Percentiles rank a stretch among this genome's conserved stretches.
Conservation (phyloP, 2,797 vertebrate genomes). For the Sebastes oblongus region DNA sequence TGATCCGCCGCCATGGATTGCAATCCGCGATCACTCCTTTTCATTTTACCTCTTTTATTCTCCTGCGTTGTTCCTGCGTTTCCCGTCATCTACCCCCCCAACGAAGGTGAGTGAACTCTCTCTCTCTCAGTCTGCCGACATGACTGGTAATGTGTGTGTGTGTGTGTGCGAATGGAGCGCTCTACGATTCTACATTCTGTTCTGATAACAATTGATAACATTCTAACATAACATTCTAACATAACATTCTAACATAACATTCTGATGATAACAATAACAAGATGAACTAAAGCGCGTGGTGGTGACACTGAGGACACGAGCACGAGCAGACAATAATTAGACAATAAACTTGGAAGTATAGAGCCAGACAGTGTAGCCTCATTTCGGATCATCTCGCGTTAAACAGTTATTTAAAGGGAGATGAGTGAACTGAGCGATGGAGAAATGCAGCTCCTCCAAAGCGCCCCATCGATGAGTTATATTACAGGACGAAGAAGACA, state of each 20-base stretch:
- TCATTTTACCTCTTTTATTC: conserved; percentile 76
- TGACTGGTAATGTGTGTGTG: conserved; percentile 20
- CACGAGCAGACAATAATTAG: background rate
- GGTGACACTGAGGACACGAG: background rate
- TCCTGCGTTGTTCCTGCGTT: conserved; percentile 75
- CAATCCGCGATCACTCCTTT: conserved; percentile 83
- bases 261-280: conserved; percentile 5
- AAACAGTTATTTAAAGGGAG: conserved; percentile 34
- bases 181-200: background rate
- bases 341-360: conserved; percentile 37
- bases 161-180: conserved; percentile 27
- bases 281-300: conserved; percentile 9
- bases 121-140: conserved; percentile 12
- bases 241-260: too few relatives aligned
- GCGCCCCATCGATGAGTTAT: conserved; percentile 18
- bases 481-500: background rate
- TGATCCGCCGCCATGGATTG: conserved; percentile 94
- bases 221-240: too few relatives aligned
- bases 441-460: conserved; percentile 2
- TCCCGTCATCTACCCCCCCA: conserved; percentile 83
- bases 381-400: conserved; percentile 3
- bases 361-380: conserved; percentile 3
- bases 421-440: conserved; percentile 3
- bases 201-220: too few relatives aligned
- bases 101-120: conserved; percentile 90